Evolutionary conservation across 35 echinoderm and acorn worm genomes (phyloP), one percentile per base, ranked within the genome.

Genomic region (Acanthaster planci): DNA sequence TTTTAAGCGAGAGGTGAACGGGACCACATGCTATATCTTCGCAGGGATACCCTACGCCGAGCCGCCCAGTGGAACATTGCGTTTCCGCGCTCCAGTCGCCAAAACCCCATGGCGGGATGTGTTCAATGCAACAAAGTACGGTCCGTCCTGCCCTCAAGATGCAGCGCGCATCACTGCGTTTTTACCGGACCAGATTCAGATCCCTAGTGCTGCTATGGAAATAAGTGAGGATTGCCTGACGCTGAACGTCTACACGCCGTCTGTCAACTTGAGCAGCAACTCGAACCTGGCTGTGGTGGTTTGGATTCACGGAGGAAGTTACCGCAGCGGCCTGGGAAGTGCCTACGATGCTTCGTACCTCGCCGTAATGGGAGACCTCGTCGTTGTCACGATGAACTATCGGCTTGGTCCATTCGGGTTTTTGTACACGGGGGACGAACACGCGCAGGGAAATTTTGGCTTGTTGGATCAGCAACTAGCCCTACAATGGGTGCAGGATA

Each of bases 221-320:
- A 54, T 47, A 5, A 52, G 55, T 54, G 91, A 93, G 55, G 91
- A 93, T 32, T 93, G 91, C 34, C 44, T 93, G 9, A 78, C 82
- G 36, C 68, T 93, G 18, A 68, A 93, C 72, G 82, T 93, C 8
- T 93, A 88, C 44, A 88, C 86, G 14, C 91, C 91, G 21, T 14
- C 23, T 67, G 23, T 21, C 7, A 59, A 52, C 5, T 38, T 78
- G 29, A 76, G 54, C 31, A 58, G 10, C 40, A 55, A 79, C n/a
- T 27, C 64, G 15, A 26, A 27, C 8, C 35, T 86, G 38, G 47
- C 84, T 36, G 84, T 86, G 15, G 77, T 86, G 84, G 84, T 86
- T 2, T 86, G 60, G 59, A n/a, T 86, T 8, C 68, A 86, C 52
- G 67, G 67, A 9, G 84, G 84, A 14, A 47, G 64, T 27, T 86